Conservation (phyloP, 2,888 invertebrate species). For the Pseudeuparius sepicola region DNA sequence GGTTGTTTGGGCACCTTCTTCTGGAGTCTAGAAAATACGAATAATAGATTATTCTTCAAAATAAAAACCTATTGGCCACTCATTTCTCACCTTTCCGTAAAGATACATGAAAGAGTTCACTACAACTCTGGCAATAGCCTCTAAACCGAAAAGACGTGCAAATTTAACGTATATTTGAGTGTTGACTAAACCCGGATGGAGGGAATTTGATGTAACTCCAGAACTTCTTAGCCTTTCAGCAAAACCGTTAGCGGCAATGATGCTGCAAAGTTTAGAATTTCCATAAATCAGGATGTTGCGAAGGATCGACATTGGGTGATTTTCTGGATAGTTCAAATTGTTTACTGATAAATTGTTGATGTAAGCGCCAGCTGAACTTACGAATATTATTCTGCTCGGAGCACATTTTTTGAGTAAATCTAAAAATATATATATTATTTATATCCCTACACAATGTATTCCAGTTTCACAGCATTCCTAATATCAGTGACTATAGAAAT, state of each 20-base stretch:
- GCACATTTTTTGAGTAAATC: slow-evolving; percentile 34
- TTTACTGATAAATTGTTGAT: slow-evolving; percentile 28
- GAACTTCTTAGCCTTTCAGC: slow-evolving; percentile 30
- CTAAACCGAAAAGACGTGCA: slow-evolving; percentile 23
- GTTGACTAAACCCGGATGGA: slow-evolving; percentile 36
- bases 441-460: too few species aligned
- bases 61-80: background rate
- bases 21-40: slow-evolving; percentile 52
- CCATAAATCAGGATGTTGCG: slow-evolving; percentile 28
- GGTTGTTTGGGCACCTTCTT: slow-evolving; percentile 72
- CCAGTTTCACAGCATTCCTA: too few species aligned
- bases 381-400: slow-evolving; percentile 34
- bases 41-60: slow-evolving; percentile 7
- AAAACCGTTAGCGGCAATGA: slow-evolving; percentile 34
- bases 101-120: slow-evolving; percentile 24
- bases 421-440: slow-evolving; percentile 20
- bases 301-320: slow-evolving; percentile 24
- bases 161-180: slow-evolving; percentile 28
- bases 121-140: slow-evolving; percentile 23
- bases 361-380: slow-evolving; percentile 30
- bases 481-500: too few species aligned
- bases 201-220: slow-evolving; percentile 34
- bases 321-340: slow-evolving; percentile 29
- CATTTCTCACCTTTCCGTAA: slow-evolving; percentile 29
- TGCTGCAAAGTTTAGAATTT: slow-evolving; percentile 35